Base-by-base conservation (phyloP, 2,888 invertebrate genomes). In the Hypercompe scribonia region DNA sequence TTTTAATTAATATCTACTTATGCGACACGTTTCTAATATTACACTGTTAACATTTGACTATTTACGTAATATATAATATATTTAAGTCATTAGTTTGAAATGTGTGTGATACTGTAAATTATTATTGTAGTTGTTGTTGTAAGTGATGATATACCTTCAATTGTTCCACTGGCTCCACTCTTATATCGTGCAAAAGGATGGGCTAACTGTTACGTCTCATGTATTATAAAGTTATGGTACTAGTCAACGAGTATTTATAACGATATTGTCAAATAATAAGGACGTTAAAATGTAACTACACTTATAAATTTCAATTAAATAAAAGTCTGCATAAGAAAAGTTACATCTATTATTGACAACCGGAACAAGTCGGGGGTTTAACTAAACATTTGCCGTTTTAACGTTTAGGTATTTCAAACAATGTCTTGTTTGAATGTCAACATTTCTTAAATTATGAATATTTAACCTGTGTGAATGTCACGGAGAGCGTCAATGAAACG, bases 181-280 rank as follows among this genome's bases (percentile, higher is more conserved):
- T 76, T 74, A 64, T 76, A 71, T n/a, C 71, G 80, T 83, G 76
- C 76, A 79, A 79, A 75, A 65, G 58, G 69, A 75, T 68, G 78
- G 75, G 75, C 70, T 75, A 69, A 67, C 70, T 82, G 80, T 84
- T 82, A 84, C 86, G 81, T 88, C 87, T 83, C 82, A 72, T 87
- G 85, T 90, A 88, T 89, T 88, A 85, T 85, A 87, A 86, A 87
- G 88, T 87, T 90, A 90, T 89, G 89, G 88, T 89, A 90, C 90
- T 90, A 95, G 95, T 95, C 95, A 95, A 91, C 90, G 92, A 94
- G 91, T 94, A 93, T 94, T 92, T 93, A 90, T 92, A 90, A 93
- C 90, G 88, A 90, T 87, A 88, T 86, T 92, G 91, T 93, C 90
- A 90, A 91, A 86, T 90, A 89, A 88, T 90, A 89, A 90, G 83